phyloP scores from a whole-genome alignment of 2,797 vertebrate genomes.

The Paramormyrops hopkinsi region DNA sequence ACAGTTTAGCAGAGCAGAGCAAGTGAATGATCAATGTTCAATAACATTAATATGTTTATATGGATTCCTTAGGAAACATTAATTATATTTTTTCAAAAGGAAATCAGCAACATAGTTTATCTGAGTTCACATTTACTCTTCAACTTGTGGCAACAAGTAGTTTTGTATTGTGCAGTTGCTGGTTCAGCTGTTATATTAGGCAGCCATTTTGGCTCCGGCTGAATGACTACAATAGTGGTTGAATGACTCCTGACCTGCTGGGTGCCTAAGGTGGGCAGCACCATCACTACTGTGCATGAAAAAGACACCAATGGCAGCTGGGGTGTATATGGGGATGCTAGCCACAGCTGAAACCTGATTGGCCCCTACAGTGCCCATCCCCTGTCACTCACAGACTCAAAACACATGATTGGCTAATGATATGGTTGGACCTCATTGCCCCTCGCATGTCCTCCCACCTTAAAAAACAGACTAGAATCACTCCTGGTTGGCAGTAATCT shows the following conservation, averaged over 20 bases:
- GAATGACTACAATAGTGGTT: neutral
- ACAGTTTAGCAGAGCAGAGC: neutral
- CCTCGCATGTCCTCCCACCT: neutral
- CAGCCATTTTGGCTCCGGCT: neutral
- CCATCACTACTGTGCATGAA: neutral
- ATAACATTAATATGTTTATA: neutral
- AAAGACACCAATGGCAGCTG: neutral
- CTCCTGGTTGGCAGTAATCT: neutral
- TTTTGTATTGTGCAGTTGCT: neutral
- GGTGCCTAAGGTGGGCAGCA: neutral
- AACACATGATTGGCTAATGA: neutral
- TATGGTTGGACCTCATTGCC: neutral
- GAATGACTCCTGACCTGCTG: neutral
- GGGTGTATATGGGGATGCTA: neutral
- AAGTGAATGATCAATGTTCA: neutral
- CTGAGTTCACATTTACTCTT: neutral
- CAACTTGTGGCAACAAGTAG: neutral
- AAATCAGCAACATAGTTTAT: neutral
- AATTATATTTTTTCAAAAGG: neutral
- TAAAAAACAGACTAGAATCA: neutral
- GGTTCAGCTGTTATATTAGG: neutral
- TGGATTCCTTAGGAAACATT: neutral
- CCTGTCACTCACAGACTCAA: neutral
- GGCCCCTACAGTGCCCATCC: neutral
- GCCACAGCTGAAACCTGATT: neutral